These are phyloP conservation scores for Ophion slaviceki DNA, from an alignment of 2,888 invertebrate genomes.

Conservation along the genomic window DNA sequence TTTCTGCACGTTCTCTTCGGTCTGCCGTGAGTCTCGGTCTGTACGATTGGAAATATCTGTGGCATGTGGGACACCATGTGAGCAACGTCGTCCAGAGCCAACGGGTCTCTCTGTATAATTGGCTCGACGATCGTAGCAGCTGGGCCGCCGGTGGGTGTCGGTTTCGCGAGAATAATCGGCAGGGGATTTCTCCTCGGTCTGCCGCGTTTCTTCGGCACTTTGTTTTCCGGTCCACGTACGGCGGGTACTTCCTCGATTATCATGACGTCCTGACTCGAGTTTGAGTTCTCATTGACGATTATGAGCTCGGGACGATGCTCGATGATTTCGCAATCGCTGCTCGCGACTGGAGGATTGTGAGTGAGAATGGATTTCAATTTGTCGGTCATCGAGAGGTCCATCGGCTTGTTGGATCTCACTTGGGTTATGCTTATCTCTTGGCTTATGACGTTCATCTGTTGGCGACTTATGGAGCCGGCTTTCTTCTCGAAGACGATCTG, in stretches of 20 bases:
- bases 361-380: slow-evolving; percentile 76
- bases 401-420: slow-evolving; percentile 70
- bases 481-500: slow-evolving; percentile 73
- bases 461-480: slow-evolving; percentile 73
- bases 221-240: slow-evolving; percentile 73
- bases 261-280: slow-evolving; percentile 82
- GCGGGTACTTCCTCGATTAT: slow-evolving; percentile 82
- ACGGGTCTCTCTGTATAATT: slow-evolving; percentile 74
- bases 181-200: slow-evolving; percentile 78
- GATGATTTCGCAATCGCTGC: slow-evolving; percentile 80
- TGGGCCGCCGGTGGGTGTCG: slow-evolving; percentile 24
- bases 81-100: slow-evolving; percentile 76
- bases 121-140: slow-evolving; percentile 52
- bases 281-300: slow-evolving; percentile 82
- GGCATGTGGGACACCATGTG: slow-evolving; percentile 31
- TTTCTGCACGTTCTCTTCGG: slow-evolving; percentile 81
- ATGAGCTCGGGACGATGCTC: slow-evolving; percentile 81
- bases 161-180: slow-evolving; percentile 59
- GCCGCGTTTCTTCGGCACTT: slow-evolving; percentile 80
- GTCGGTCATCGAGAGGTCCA: slow-evolving; percentile 74
- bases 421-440: slow-evolving; percentile 82
- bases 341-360: slow-evolving; percentile 67
- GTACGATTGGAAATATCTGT: slow-evolving; percentile 70
- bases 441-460: slow-evolving; percentile 79
- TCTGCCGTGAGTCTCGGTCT: slow-evolving; percentile 74